Percentiles rank a stretch among this genome's conserved stretches.
Conservation (phyloP, 1,140 invertebrate species). For the Pseudoatta argentina region DNA sequence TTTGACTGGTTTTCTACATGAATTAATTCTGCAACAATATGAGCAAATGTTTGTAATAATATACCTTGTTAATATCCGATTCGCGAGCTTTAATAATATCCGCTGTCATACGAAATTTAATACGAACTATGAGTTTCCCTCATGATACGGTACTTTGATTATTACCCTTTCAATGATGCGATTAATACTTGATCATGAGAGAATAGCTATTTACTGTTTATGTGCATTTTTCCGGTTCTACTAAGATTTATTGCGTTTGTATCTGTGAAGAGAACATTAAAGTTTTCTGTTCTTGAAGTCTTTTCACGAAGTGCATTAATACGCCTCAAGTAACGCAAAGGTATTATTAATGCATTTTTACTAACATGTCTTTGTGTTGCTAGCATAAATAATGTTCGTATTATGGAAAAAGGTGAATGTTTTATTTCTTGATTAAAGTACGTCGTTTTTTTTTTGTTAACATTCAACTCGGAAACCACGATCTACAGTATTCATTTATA, state of each 20-base stretch:
- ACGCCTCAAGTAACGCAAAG: neutral
- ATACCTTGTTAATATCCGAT: constrained; percentile 8
- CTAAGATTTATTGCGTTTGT: neutral
- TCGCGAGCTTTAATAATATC: constrained; percentile 40
- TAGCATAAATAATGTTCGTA: neutral
- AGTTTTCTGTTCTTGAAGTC: neutral
- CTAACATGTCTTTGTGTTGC: neutral
- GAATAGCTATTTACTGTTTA: neutral
- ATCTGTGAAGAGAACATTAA: neutral
- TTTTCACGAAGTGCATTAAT: neutral
- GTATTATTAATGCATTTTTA: constrained; percentile 9
- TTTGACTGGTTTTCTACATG: neutral
- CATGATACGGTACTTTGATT: constrained; percentile 30
- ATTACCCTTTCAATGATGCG: constrained; percentile 1
- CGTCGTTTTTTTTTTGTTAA: neutral
- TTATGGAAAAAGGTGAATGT: neutral
- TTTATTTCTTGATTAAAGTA: neutral
- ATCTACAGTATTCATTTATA: constrained; percentile 3
- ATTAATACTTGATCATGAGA: constrained; percentile 7
- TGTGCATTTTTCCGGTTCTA: neutral
- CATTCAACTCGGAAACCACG: neutral
- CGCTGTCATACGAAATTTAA: constrained; percentile 50
- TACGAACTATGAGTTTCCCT: constrained; percentile 7
- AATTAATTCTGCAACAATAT: constrained; percentile 19
- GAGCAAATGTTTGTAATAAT: constrained; percentile 19